phyloP scores from a whole-genome alignment of 2,797 vertebrate species.

The Aeoliscus strigatus region DNA sequence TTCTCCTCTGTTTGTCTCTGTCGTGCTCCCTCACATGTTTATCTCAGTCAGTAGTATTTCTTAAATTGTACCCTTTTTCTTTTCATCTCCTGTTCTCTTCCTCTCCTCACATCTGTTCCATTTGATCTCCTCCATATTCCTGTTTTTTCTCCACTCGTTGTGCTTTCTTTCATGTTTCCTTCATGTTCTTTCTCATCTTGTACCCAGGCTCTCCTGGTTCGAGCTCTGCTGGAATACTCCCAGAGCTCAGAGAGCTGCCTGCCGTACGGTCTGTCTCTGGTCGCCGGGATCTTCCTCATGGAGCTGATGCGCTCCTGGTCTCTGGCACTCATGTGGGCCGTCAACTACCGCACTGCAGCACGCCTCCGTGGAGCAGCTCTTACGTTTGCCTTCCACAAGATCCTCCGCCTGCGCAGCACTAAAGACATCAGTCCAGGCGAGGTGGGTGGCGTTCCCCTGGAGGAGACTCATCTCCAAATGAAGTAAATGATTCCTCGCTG shows the following conservation, averaged over 20 bases:
- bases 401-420: constrained; percentile 76
- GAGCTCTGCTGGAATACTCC: constrained; percentile 78
- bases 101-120: too few relatives aligned
- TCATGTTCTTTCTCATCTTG: not conserved
- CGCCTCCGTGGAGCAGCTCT: constrained; percentile 79
- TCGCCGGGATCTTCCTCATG: constrained; percentile 72
- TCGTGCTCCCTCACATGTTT: too few relatives aligned
- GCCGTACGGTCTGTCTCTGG: constrained; percentile 72
- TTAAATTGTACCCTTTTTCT: not conserved
- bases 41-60: constrained; percentile 24
- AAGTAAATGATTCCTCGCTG: constrained; percentile 20
- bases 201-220: constrained; percentile 74
- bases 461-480: constrained; percentile 29
- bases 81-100: too few relatives aligned
- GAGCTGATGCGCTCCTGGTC: constrained; percentile 81
- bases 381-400: constrained; percentile 78
- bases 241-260: constrained; percentile 62
- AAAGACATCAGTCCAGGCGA: constrained; percentile 79
- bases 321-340: constrained; percentile 77
- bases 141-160: not conserved
- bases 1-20: not conserved
- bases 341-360: constrained; percentile 81
- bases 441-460: constrained; percentile 55
- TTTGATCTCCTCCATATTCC: too few relatives aligned
- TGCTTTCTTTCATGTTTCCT: not conserved